Conservation (phyloP, 2,113 vertebrate species). For the Macrotus californicus region DNA sequence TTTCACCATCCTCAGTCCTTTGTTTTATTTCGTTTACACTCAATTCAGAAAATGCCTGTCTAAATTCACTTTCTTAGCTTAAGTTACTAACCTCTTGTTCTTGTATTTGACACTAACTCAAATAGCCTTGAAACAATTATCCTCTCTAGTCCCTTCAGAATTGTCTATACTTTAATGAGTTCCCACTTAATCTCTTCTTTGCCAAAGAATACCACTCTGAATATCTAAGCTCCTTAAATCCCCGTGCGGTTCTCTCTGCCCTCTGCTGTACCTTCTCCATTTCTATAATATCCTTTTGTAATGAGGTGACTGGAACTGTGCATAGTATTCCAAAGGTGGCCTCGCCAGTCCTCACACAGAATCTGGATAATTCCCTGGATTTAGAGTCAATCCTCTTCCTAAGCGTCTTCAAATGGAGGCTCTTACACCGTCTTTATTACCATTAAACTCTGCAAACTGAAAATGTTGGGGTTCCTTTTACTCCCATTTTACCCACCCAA, state of each 20-base stretch:
- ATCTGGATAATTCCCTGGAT: slow-evolving; percentile 6
- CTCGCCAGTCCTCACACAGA: neutral
- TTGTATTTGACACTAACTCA: slow-evolving; percentile 67
- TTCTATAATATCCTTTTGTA: slow-evolving; percentile 37
- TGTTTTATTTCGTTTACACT: slow-evolving; percentile 13
- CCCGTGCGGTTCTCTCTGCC: slow-evolving; percentile 15
- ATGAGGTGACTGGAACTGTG: slow-evolving; percentile 44
- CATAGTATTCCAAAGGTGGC: slow-evolving; percentile 18
- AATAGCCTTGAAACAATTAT: slow-evolving; percentile 72
- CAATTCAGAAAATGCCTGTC: slow-evolving; percentile 38
- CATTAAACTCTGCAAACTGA: slow-evolving; percentile 15
- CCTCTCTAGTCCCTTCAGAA: slow-evolving; percentile 55
- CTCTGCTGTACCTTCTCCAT: neutral
- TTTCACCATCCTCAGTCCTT: slow-evolving; percentile 26
- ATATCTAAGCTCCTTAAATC: slow-evolving; percentile 62
- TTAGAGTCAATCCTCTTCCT: slow-evolving; percentile 31
- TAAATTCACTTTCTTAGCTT: slow-evolving; percentile 63
- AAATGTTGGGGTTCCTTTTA: neutral
- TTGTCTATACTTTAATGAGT: slow-evolving; percentile 57
- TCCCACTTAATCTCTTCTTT: slow-evolving; percentile 70
- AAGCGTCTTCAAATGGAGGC: neutral
- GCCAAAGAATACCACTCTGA: slow-evolving; percentile 64
- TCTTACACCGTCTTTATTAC: neutral
- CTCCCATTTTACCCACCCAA: neutral
- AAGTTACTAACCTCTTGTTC: slow-evolving; percentile 58